Percentiles rank a stretch among this genome's conserved stretches.
These are phyloP conservation scores for Cirrhinus molitorella DNA, from an alignment of 2,797 vertebrate genomes.

Conservation along the genomic window DNA sequence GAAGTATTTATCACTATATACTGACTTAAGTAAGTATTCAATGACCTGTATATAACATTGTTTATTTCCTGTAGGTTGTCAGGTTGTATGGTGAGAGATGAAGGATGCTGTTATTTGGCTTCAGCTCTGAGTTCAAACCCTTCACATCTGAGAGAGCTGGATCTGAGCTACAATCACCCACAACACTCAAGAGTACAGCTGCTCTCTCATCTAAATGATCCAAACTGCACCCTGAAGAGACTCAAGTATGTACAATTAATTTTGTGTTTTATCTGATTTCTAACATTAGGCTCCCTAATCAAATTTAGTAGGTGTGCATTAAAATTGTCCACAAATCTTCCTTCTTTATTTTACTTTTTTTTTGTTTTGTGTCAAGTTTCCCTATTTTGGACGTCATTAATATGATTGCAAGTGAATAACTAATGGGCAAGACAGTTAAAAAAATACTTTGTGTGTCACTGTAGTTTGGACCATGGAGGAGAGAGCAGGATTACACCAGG, in stretches of 20 bases:
- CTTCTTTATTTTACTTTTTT: no score
- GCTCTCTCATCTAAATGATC: not conserved
- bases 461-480: no score
- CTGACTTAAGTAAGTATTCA: not conserved
- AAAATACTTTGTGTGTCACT: no score
- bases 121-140: not conserved
- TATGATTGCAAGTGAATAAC: no score
- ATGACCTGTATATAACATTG: not conserved
- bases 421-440: no score
- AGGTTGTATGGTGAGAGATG: not conserved
- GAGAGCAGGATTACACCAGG: no score
- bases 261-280: no score
- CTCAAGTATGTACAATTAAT: not conserved
- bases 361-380: no score
- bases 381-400: no score
- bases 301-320: no score
- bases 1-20: not conserved
- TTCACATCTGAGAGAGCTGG: not conserved
- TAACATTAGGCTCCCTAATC: no score
- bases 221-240: not conserved
- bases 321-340: no score
- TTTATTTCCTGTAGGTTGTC: not conserved
- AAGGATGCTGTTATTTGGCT: not conserved
- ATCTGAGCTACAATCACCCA: constrained; percentile 19
- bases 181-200: not conserved